Base-by-base conservation (phyloP, 2,113 vertebrate genomes). In the Leptocoma aspasia region DNA sequence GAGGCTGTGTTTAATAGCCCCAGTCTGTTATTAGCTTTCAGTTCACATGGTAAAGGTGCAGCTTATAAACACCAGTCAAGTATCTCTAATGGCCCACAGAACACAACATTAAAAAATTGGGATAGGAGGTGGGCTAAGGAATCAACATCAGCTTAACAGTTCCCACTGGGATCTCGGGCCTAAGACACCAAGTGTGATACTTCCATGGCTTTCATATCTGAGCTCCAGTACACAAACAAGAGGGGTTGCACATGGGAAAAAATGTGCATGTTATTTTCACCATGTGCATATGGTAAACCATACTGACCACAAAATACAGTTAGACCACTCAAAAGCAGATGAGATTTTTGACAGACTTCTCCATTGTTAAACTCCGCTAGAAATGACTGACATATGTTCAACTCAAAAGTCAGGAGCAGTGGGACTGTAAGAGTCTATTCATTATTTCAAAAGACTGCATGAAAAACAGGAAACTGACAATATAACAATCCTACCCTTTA, bases 101-200 rank as follows among this genome's bases (percentile, higher is more conserved):
- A 47, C 4, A 37, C 4, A 57, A n/a, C 21, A 37, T 35, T 73
- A 15, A 73, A 83, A 60, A 44, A 28, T 9, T 9, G 2, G 3
- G 1, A 5, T 5, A 7, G 3, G 8, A 16, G 26, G 4, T n/a
- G 17, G 11, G 2, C 2, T 85, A 30, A 37, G 19, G 21, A 77
- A 35, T 71, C 14, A 71, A 50, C 16, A 26, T 64, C 26, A 37
- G 3, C 9, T 70, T 77, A 52, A 53, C 2, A 28, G 19, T 54
- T 69, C 14, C 28, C 31, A 44, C 1, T 0, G 1, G n/a, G n/a
- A n/a, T 65, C 54, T 89, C 9, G 10, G 9, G 7, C 18, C 42
- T 1, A 0, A 69, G 59, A 53, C 22, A 42, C 2, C 15, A 22
- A 53, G 6, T 8, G 4, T 14, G 47, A 12, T n/a, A 21, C 5